A percentile compares a stretch with the other conserved stretches of the same genome.
phyloP scores from a whole-genome alignment of 1,140 invertebrate species.

The Pectinophora gossypiella region DNA sequence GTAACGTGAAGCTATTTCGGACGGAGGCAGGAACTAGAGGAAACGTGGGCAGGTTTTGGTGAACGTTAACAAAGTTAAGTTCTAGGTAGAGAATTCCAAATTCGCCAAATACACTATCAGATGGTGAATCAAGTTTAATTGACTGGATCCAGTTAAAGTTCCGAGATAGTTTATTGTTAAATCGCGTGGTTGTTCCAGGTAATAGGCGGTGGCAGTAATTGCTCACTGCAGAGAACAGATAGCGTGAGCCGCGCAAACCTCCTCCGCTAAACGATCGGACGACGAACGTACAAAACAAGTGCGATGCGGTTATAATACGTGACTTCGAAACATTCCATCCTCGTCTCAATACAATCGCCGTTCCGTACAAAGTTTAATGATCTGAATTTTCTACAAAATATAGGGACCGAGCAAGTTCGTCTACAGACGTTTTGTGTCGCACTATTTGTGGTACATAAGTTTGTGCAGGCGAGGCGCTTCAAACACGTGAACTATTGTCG shows the following conservation, averaged over 20 bases:
- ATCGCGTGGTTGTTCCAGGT: neutral
- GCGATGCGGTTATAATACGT: neutral
- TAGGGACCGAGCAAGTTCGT: neutral
- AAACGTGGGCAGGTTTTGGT: no score
- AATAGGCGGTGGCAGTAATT: neutral
- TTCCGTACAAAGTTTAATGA: neutral
- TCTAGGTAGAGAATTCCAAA: no score
- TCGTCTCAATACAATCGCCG: neutral
- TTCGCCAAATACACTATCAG: neutral
- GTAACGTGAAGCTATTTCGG: no score
- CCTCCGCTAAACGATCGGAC: neutral
- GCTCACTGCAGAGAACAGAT: neutral
- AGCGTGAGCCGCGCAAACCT: neutral
- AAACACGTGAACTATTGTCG: neutral
- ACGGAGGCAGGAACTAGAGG: no score
- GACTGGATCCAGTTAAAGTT: neutral
- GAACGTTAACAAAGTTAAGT: no score
- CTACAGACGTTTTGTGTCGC: no score
- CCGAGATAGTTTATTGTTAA: neutral
- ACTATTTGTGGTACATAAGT: neutral
- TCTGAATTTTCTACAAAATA: neutral
- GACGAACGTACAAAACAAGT: neutral
- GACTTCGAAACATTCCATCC: neutral
- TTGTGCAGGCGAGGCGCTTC: neutral
- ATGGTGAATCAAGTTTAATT: neutral